Evolutionary conservation across 2,113 vertebrate genomes (phyloP).

Genomic region (Esox niger): DNA sequence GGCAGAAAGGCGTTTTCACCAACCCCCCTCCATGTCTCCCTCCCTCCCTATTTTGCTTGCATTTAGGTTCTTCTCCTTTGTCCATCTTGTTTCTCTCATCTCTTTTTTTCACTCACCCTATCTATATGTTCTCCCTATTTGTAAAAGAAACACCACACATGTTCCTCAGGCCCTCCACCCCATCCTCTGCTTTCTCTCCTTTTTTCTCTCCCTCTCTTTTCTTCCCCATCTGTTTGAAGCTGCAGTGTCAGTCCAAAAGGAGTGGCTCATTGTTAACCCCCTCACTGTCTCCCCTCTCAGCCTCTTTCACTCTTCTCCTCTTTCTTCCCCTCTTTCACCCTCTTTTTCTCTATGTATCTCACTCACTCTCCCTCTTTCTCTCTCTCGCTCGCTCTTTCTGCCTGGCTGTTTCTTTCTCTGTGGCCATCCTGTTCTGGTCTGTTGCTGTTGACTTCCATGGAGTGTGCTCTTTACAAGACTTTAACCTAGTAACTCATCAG

Average conservation of each 20-base stretch:
- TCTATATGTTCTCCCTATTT: conserved; percentile 2
- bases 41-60: neutral
- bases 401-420: neutral
- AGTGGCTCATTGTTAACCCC: conserved; percentile 36
- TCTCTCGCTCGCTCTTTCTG: neutral
- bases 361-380: conserved; percentile 13
- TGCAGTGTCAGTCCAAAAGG: conserved; percentile 22
- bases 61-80: conserved; percentile 42
- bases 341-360: no score
- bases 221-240: neutral
- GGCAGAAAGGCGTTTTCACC: conserved; percentile 17
- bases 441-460: neutral
- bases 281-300: conserved; percentile 2
- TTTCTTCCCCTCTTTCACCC: neutral
- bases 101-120: neutral
- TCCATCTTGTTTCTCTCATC: conserved; percentile 15
- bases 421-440: neutral
- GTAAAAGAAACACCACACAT: conserved; percentile 36
- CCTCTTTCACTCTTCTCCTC: conserved; percentile 4
- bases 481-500: no score
- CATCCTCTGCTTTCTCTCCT: conserved; percentile 11
- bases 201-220: conserved; percentile 9
- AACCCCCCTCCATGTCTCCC: neutral
- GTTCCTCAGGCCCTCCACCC: conserved; percentile 12
- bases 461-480: neutral